Evolutionary conservation across 2,797 vertebrate genomes (phyloP).

Genomic region (Emys orbicularis): DNA sequence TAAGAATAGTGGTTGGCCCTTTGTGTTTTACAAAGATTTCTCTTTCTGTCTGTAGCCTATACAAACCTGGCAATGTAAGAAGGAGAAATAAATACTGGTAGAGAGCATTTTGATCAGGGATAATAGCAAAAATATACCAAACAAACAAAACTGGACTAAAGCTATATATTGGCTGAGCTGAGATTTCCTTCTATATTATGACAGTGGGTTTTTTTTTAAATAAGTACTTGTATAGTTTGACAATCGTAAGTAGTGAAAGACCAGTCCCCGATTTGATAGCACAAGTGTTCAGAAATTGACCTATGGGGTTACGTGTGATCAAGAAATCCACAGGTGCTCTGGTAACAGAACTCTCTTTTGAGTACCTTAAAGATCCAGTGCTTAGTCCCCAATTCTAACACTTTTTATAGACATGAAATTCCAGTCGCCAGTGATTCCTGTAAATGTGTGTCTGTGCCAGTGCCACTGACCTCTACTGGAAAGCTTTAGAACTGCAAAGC

Average conservation of each 20-base stretch:
- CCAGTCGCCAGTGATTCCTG: not conserved
- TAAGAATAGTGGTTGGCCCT: not conserved
- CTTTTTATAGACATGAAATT: not conserved
- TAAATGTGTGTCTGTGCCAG: not conserved
- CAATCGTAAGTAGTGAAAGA: not conserved
- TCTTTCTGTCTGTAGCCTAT: not conserved
- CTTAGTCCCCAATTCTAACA: not conserved
- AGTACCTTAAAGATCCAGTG: not conserved
- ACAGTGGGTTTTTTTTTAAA: not conserved
- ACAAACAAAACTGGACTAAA: not conserved
- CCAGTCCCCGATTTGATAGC: not conserved
- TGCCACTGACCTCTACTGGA: not conserved
- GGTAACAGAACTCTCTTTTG: not conserved
- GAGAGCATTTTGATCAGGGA: not conserved
- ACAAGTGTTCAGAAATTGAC: not conserved
- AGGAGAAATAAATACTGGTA: not conserved
- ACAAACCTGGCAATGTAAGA: not conserved
- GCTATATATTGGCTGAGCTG: not conserved
- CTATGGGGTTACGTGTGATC: not conserved
- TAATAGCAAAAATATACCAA: not conserved
- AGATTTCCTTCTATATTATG: not conserved
- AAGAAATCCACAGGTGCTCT: not conserved
- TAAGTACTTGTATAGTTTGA: not conserved
- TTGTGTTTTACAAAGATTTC: not conserved
- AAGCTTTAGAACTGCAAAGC: not conserved